Percentiles rank a stretch among this genome's conserved stretches.
phyloP scores from a whole-genome alignment of 2,888 invertebrate genomes.

The Leptothorax acervorum region DNA sequence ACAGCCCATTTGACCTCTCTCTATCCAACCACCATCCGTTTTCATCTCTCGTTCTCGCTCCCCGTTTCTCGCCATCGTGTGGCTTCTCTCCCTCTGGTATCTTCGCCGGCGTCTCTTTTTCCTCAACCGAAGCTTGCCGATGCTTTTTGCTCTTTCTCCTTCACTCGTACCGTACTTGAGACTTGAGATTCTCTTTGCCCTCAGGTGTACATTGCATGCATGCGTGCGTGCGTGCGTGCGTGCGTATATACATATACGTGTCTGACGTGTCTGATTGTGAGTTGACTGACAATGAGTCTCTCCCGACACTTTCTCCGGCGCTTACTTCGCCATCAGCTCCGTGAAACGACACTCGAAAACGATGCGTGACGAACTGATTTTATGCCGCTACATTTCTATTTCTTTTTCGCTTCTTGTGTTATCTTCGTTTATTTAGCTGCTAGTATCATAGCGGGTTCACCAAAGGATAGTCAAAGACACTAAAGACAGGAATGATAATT shows the following conservation, averaged over 20 bases:
- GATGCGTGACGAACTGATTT: neutral
- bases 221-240: neutral
- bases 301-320: constrained; percentile 17
- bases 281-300: neutral
- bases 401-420: neutral
- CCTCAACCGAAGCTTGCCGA: constrained; percentile 1
- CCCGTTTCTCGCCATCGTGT: constrained; percentile 52
- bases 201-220: neutral
- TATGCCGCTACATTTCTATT: neutral
- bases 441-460: neutral
- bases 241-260: no score
- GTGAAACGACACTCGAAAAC: constrained; percentile 4
- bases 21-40: constrained; percentile 44
- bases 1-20: constrained; percentile 55
- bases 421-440: constrained; percentile 13
- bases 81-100: constrained; percentile 56
- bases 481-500: neutral
- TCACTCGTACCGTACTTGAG: neutral
- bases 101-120: constrained; percentile 23
- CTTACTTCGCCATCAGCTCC: neutral
- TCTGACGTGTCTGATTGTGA: neutral
- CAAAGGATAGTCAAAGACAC: neutral
- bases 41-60: constrained; percentile 28
- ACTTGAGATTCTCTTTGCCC: constrained; percentile 6
- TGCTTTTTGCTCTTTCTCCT: constrained; percentile 8